A percentile compares a stretch with the other conserved stretches of the same genome.
Conservation (phyloP, 2,888 invertebrate species). For the Odiellus spinosus region DNA sequence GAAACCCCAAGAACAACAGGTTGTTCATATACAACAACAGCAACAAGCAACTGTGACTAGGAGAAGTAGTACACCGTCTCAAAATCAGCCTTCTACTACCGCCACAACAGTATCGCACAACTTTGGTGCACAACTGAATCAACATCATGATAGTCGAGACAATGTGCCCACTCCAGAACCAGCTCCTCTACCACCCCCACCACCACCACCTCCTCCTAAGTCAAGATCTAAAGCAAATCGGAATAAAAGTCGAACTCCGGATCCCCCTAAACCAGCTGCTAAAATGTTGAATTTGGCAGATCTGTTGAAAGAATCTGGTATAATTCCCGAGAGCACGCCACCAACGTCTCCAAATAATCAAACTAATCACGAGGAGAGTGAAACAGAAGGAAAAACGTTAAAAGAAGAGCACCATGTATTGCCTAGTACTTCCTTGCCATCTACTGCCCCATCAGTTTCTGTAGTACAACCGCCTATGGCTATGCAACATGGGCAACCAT, state of each 20-base stretch:
- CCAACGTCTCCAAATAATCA: slow-evolving; percentile 9
- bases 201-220: slow-evolving; percentile 6
- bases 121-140: background rate
- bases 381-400: background rate
- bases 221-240: background rate
- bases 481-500: no score
- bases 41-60: background rate
- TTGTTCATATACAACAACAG: slow-evolving; percentile 9
- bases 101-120: no score
- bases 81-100: no score
- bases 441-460: background rate
- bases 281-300: slow-evolving; percentile 21
- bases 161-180: background rate
- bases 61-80: no score
- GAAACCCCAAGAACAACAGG: slow-evolving; percentile 14
- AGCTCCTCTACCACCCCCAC: background rate
- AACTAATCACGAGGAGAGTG: slow-evolving; percentile 7
- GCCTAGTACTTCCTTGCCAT: background rate
- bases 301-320: slow-evolving; percentile 21
- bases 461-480: background rate
- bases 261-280: slow-evolving; percentile 11
- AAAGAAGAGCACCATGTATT: background rate
- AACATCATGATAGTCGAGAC: background rate
- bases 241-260: slow-evolving; percentile 1
- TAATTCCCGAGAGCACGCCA: slow-evolving; percentile 19